Conservation (phyloP, 1,140 invertebrate species). For the Micrasema longulum region DNA sequence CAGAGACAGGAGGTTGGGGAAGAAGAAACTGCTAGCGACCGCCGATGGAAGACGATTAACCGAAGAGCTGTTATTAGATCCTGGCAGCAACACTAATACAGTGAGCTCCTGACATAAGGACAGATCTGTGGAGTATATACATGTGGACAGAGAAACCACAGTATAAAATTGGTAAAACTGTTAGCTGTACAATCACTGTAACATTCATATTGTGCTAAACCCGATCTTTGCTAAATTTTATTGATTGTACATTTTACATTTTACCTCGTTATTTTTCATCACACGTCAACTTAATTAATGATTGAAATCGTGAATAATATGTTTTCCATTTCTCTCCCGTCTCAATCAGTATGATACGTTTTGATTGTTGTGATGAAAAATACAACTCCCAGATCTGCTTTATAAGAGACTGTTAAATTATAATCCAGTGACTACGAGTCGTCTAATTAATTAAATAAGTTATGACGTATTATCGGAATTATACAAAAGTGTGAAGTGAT, state of each 20-base stretch:
- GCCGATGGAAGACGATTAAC: conserved; percentile 68
- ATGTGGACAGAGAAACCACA: conserved; percentile 89
- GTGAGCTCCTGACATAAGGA: conserved; percentile 83
- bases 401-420: neutral
- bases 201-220: no score
- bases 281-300: no score
- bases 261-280: neutral
- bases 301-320: no score
- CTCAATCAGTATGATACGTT: no score
- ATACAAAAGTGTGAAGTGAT: conserved; percentile 41
- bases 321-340: no score
- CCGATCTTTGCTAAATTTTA: neutral
- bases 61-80: conserved; percentile 72
- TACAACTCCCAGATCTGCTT: conserved; percentile 31
- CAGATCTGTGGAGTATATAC: conserved; percentile 89
- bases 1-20: conserved; percentile 63
- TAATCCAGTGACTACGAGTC: conserved; percentile 28
- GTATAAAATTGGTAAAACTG: conserved; percentile 72
- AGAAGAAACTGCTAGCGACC: conserved; percentile 68
- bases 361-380: conserved; percentile 10
- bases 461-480: no score
- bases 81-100: conserved; percentile 67
- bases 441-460: neutral
- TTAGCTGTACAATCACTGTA: neutral
- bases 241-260: no score